Base-by-base conservation (phyloP, 64 coral and sea anemone species). In the Cladopsammia gracilis region DNA sequence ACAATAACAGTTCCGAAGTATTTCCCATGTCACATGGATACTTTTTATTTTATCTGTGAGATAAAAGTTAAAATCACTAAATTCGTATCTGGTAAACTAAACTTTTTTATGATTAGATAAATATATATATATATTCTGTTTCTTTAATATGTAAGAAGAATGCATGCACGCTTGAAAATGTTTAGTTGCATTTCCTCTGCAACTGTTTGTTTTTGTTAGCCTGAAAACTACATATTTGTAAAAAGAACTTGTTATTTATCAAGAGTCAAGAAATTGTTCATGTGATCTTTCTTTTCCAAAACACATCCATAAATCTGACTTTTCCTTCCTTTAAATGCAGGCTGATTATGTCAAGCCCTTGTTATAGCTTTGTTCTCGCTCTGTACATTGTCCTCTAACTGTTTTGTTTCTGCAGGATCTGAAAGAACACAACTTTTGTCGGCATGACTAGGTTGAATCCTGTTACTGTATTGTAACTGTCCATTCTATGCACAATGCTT, bases 31-130 rank as follows among this genome's bases (percentile, higher is more conserved):
- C 6, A 84, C 43, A 84, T 84, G 80, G 80, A 83, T 84, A 84
- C 80, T n/a, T 11, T 84, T 84, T 49, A 84, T 84, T 84, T 84
- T 84, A 84, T 84, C 80, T 84, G 45, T 84, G 62, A 84, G 80
- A 84, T 84, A 84, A 84, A 84, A 50, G 80, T 22, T 84, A 67
- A 84, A 67, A 84, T 67, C 59, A 82, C 34, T 84, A 18, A 65
- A 48, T 65, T 23, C 22, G 23, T 25, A 7, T 84, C 48, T 19
- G 57, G 16, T 3, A 61, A 83, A 64, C 25, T 64, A 48, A 50
- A n/a, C 0, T 65, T 47, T 7, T 45, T 45, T 13, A 69, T 72
- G 70, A 20, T 49, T 44, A 75, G 18, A 44, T 48, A 75, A 44
- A 75, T 14, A 48, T n/a, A 49, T 20, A 84, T 46, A 84, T 50